phyloP scores from a whole-genome alignment of 2,113 vertebrate species.

The Pao palembangensis region DNA sequence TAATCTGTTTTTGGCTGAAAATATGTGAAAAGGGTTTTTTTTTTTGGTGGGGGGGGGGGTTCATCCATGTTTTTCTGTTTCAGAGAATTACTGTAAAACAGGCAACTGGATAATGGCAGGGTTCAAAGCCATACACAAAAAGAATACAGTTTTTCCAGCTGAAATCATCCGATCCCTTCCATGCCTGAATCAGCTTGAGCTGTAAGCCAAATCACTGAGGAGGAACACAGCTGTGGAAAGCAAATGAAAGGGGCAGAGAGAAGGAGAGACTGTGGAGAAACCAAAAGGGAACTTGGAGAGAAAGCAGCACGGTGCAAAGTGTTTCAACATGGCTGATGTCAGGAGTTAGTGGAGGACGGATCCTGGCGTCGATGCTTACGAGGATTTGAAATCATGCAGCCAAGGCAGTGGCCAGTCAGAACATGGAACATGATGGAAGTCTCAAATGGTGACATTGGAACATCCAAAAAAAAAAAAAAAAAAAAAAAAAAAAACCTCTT shows the following conservation, averaged over 20 bases:
- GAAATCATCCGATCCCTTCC: constrained; percentile 72
- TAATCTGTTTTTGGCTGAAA: constrained; percentile 15
- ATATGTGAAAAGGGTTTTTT: no score
- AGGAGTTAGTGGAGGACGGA: constrained; percentile 49
- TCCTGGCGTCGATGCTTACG: constrained; percentile 46
- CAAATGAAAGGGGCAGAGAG: constrained; percentile 43
- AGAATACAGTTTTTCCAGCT: constrained; percentile 66
- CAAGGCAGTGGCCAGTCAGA: constrained; percentile 47
- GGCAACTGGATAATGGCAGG: constrained; percentile 59
- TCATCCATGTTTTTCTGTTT: constrained; percentile 46
- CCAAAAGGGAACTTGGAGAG: constrained; percentile 42
- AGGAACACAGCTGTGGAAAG: constrained; percentile 55
- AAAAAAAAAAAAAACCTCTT: constrained; percentile 57
- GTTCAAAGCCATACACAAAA: constrained; percentile 72
- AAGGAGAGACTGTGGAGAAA: constrained; percentile 37
- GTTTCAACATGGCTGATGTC: constrained; percentile 67
- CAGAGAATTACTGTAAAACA: constrained; percentile 68
- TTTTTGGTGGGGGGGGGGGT: no score
- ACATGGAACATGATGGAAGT: constrained; percentile 57
- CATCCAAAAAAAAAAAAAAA: constrained; percentile 39
- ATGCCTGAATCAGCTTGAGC: constrained; percentile 68
- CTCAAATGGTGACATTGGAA: constrained; percentile 49
- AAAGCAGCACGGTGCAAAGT: constrained; percentile 53
- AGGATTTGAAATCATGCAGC: constrained; percentile 49
- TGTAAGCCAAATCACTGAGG: constrained; percentile 66